Base-by-base conservation (phyloP, 35 echinoderm and acorn worm genomes). In the Patiria miniata region DNA sequence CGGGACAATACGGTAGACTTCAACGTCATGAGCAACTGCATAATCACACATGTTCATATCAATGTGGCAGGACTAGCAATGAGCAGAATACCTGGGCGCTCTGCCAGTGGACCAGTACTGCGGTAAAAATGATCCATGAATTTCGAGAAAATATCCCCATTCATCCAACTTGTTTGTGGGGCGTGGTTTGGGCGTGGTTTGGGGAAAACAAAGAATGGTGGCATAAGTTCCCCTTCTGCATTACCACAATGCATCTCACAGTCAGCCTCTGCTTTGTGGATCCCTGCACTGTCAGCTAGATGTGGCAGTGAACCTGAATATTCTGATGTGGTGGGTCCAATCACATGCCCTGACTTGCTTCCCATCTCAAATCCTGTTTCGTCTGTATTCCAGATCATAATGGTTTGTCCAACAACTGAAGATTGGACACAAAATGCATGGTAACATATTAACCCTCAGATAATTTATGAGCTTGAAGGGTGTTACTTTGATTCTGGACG, bases 261-360 rank as follows among this genome's bases (percentile, higher is more conserved):
- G 60, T 68, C 60, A 68, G 60, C 30, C 60, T n/a, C 21, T 68
- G 60, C 58, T 61, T 61, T 29, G 58, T 22, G 58, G 18, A 61
- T 61, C 58, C 58, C 58, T 4, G n/a, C n/a, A n/a, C n/a, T n/a
- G n/a, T n/a, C 58, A 61, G 58, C 5, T 4, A 61, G 58, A 61
- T 61, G 58, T 61, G 58, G 58, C 28, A 61, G 58, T 61, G 58
- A 61, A 19, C 58, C 28, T 61, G 58, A 29, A 61, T 61, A 61
- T 19, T 61, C 18, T 7, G 58, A 61, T 29, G 2, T 61, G 58
- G 5, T 61, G 18, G 18, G 58, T 61, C 58, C 58, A 22, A 61
- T 61, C 5, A 61, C 18, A 19, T 61, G 58, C 58, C 58, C 58
- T 17, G 58, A 61, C 2, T 61, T 61, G 58, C 58, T 61, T 29